Evolutionary conservation across 2,113 vertebrate genomes (phyloP).

Genomic region (Elgaria multicarinata): DNA sequence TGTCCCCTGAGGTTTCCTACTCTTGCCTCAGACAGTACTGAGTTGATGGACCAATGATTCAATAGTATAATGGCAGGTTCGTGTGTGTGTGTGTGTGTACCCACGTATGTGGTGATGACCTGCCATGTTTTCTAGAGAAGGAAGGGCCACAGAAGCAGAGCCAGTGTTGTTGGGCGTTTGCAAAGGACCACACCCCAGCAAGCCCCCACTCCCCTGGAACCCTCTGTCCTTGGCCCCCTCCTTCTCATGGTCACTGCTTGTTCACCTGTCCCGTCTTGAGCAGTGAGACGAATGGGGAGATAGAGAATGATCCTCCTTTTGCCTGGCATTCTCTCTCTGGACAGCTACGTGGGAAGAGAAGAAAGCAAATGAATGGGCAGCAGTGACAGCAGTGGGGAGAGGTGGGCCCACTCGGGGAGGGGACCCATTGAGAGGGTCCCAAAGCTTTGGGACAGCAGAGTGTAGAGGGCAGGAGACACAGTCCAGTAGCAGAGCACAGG

Average conservation of each 20-base stretch:
- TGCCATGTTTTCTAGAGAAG: constrained; percentile 42
- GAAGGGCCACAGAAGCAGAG: constrained; percentile 5
- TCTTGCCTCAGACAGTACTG: not conserved
- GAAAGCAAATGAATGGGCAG: not conserved
- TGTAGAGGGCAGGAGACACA: too few species aligned
- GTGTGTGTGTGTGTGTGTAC: not conserved
- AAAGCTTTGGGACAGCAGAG: not conserved
- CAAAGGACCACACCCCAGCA: too few species aligned
- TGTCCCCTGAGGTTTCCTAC: not conserved
- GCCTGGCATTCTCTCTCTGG: not conserved
- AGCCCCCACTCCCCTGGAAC: not conserved
- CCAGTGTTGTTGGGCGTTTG: not conserved
- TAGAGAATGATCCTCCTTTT: not conserved
- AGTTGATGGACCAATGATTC: not conserved
- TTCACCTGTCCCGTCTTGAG: not conserved
- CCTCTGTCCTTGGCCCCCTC: not conserved
- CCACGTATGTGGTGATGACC: not conserved
- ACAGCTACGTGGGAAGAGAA: not conserved
- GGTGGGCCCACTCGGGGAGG: not conserved
- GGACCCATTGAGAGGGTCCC: not conserved
- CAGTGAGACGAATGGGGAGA: not conserved
- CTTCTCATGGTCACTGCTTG: not conserved
- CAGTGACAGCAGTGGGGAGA: not conserved
- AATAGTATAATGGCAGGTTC: not conserved
- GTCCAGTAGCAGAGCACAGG: not conserved